phyloP scores from a whole-genome alignment of 2,797 vertebrate species.

The Manis pentadactyla region DNA sequence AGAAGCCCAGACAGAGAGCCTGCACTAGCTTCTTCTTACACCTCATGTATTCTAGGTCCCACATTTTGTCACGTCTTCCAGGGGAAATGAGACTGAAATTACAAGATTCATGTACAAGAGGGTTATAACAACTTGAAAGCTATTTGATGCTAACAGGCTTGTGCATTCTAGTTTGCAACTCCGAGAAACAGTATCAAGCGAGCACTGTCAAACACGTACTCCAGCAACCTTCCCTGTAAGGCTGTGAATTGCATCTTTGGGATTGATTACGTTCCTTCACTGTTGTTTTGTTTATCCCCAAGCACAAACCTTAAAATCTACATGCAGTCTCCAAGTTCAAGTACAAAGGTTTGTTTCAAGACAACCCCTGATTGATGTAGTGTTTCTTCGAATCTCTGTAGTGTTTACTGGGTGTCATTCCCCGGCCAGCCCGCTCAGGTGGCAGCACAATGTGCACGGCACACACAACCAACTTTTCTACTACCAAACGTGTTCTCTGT shows the following conservation, averaged over 20 bases:
- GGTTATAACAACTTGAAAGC: background rate
- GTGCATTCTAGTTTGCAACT: background rate
- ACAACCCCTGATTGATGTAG: conserved; percentile 10
- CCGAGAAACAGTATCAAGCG: background rate
- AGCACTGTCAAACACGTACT: background rate
- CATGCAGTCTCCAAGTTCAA: background rate
- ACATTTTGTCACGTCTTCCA: background rate
- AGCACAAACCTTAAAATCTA: background rate
- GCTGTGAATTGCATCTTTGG: background rate
- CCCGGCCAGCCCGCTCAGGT: background rate
- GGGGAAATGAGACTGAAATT: background rate
- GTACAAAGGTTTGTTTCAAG: conserved; percentile 5
- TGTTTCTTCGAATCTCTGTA: conserved; percentile 63
- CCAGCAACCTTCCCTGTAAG: background rate
- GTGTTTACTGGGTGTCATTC: background rate
- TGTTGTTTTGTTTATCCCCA: background rate
- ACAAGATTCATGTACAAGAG: background rate
- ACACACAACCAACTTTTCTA: background rate
- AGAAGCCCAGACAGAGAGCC: background rate
- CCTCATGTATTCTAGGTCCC: background rate
- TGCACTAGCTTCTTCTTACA: background rate
- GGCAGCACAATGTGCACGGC: background rate
- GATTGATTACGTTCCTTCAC: background rate
- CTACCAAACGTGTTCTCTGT: background rate
- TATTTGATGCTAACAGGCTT: background rate